phyloP scores from a whole-genome alignment of 2,888 invertebrate genomes.

The Netelia inedita region DNA sequence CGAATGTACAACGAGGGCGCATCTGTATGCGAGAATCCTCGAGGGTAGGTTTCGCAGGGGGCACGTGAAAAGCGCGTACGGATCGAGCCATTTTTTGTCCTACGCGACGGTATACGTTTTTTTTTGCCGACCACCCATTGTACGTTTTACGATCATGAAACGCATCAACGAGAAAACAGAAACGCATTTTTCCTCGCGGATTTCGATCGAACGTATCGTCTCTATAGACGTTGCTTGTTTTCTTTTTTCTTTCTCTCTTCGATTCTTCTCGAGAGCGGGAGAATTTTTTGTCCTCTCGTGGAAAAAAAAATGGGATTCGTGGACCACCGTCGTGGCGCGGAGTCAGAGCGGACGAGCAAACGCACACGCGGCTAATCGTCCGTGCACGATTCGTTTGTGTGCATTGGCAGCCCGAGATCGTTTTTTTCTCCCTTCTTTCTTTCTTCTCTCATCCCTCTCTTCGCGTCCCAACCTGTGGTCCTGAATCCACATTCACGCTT shows the following conservation, averaged over 20 bases:
- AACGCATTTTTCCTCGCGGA: conserved; percentile 24
- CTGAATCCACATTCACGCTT: conserved; percentile 64
- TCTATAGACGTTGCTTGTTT: conserved; percentile 7
- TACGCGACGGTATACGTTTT: conserved; percentile 20
- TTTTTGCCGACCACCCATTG: conserved; percentile 12
- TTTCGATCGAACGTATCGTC: conserved; percentile 30
- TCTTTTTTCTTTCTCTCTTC: not conserved
- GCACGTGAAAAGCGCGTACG: conserved; percentile 5
- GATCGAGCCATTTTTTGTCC: conserved; percentile 47
- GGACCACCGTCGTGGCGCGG: conserved; percentile 53
- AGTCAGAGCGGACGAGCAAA: conserved; percentile 37
- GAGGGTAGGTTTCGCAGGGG: not conserved
- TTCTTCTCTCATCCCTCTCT: conserved; percentile 6
- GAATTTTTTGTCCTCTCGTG: conserved; percentile 36
- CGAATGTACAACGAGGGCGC: not conserved
- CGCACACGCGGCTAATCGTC: conserved; percentile 64
- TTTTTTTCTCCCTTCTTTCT: conserved; percentile 31
- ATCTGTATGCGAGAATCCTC: conserved; percentile 8
- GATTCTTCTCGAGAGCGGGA: conserved; percentile 23
- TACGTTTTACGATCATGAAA: conserved; percentile 36
- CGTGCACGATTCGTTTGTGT: conserved; percentile 67
- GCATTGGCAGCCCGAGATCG: conserved; percentile 43
- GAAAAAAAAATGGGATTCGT: conserved; percentile 2
- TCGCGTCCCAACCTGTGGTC: conserved; percentile 45
- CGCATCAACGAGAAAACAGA: conserved; percentile 23